A percentile compares a stretch with the other conserved stretches of the same genome.
Conservation (phyloP, 2,797 vertebrate genomes). For the Holocentrus rufus region DNA sequence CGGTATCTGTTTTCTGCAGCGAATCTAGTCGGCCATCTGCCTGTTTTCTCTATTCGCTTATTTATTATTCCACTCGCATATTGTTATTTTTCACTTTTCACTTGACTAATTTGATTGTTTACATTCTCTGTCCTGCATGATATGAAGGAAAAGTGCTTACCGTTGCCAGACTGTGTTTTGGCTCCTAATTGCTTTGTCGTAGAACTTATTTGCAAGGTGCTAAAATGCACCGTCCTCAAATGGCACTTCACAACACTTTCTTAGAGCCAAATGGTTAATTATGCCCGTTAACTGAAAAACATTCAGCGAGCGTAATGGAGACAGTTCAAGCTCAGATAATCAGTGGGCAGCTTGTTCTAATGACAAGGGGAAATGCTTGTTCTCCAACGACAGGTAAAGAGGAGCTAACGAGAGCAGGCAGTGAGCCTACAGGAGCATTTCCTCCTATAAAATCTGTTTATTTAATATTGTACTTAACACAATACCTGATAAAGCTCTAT, state of each 20-base stretch:
- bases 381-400: neutral
- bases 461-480: neutral
- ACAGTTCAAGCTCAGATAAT: neutral
- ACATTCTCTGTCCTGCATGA: neutral
- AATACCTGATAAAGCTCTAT: no score
- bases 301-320: neutral
- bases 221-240: neutral
- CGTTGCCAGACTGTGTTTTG: constrained; percentile 6
- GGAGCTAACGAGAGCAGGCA: no score
- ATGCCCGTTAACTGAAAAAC: neutral
- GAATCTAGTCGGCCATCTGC: constrained; percentile 56
- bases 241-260: neutral
- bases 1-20: constrained; percentile 50
- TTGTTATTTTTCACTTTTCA: neutral
- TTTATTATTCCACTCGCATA: neutral
- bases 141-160: constrained; percentile 8
- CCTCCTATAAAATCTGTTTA: neutral
- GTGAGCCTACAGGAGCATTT: neutral
- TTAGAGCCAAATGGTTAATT: neutral
- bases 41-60: constrained; percentile 32
- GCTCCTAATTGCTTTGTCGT: no score
- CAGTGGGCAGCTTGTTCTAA: neutral
- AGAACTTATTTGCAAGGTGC: no score
- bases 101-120: no score
- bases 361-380: neutral